Evolutionary conservation across 2,888 invertebrate genomes (phyloP).

Genomic region (Pelosia muscerda): DNA sequence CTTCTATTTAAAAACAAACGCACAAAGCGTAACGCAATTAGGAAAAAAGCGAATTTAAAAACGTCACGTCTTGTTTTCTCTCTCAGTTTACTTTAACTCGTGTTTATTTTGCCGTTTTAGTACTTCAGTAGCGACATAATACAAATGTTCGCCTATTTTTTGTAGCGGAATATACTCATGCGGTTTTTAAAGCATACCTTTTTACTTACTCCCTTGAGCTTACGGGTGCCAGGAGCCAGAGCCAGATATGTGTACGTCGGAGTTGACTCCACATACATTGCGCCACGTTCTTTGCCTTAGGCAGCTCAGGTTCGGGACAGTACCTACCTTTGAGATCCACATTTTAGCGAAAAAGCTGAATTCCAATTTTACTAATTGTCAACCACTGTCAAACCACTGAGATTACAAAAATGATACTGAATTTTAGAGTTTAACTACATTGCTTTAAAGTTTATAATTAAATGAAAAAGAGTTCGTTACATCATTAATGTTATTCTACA

Average conservation of each 20-base stretch:
- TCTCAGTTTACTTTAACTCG: neutral
- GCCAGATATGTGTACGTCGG: neutral
- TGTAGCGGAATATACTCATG: neutral
- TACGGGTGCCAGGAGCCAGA: neutral
- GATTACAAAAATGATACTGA: too few relatives aligned
- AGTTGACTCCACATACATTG: neutral
- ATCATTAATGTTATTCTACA: too few relatives aligned
- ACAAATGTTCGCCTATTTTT: neutral
- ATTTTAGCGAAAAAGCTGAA: too few relatives aligned
- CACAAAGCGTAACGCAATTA: constrained; percentile 4
- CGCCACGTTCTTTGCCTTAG: too few relatives aligned
- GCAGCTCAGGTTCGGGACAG: too few relatives aligned
- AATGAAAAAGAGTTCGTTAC: too few relatives aligned
- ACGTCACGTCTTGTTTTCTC: neutral
- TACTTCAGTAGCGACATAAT: neutral
- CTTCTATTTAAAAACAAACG: neutral
- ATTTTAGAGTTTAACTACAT: too few relatives aligned
- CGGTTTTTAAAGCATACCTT: neutral
- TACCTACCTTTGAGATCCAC: too few relatives aligned
- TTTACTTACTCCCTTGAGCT: neutral
- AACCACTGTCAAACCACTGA: too few relatives aligned
- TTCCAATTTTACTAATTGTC: too few relatives aligned
- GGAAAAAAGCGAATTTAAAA: neutral
- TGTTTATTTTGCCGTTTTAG: neutral
- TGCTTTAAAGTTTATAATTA: too few relatives aligned